phyloP scores from a whole-genome alignment of 2,113 vertebrate species.

The Dascyllus trimaculatus region DNA sequence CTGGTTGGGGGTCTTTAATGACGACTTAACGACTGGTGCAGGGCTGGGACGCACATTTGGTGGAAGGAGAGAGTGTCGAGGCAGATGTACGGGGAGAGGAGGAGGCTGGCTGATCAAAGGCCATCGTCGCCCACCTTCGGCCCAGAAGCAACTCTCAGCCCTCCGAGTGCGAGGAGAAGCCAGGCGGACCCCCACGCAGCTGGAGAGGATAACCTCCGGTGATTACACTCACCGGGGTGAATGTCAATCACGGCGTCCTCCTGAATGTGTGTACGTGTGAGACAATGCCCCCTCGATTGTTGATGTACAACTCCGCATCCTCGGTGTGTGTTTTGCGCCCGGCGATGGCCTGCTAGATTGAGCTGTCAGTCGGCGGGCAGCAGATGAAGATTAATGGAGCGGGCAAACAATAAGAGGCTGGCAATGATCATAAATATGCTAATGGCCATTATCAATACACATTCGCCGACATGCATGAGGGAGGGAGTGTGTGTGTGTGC shows the following conservation, averaged over 20 bases:
- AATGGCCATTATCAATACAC: constrained; percentile 93
- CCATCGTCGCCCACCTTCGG: constrained; percentile 88
- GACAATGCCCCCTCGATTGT: constrained; percentile 90
- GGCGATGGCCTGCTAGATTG: constrained; percentile 98
- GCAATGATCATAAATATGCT: constrained; percentile 99
- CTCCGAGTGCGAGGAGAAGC: constrained; percentile 76
- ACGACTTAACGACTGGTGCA: constrained; percentile 57
- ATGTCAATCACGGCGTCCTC: constrained; percentile 91
- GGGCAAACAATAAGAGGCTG: constrained; percentile 97
- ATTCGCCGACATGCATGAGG: constrained; percentile 89
- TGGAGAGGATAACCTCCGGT: constrained; percentile 93
- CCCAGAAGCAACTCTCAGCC: constrained; percentile 84
- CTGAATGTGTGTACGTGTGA: constrained; percentile 76
- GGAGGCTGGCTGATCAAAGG: constrained; percentile 86
- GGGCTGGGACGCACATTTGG: constrained; percentile 74
- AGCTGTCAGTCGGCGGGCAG: constrained; percentile 96
- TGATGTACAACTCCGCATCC: constrained; percentile 74
- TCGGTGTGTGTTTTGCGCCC: constrained; percentile 77
- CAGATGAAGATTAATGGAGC: constrained; percentile 99
- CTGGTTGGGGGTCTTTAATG: constrained; percentile 1
- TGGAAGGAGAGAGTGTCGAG: constrained; percentile 8
- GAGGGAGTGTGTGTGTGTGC: constrained; percentile 41
- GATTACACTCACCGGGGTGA: constrained; percentile 86
- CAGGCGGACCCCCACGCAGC: constrained; percentile 89
- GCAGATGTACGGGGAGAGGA: constrained; percentile 76